Conservation (phyloP, 2,888 invertebrate species). For the Habroteleia sp. region DNA sequence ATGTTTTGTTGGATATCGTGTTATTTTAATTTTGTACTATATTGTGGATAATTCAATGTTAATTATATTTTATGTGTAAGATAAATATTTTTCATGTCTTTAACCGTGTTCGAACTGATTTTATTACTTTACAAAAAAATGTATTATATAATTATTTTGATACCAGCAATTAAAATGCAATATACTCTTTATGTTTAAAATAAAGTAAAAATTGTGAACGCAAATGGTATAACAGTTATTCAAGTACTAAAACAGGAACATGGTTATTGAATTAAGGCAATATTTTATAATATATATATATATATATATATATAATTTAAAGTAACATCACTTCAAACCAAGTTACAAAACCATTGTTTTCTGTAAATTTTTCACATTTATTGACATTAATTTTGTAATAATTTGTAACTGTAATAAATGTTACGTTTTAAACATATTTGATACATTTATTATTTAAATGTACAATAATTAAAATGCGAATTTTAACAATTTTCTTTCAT, state of each 20-base stretch:
- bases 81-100: constrained; percentile 16
- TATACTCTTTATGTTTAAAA: too few species aligned
- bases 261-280: constrained; percentile 11
- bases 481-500: not conserved
- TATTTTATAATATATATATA: too few species aligned
- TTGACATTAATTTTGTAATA: constrained; percentile 31
- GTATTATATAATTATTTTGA: too few species aligned
- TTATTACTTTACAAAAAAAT: too few species aligned
- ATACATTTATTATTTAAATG: constrained; percentile 9
- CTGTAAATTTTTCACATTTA: constrained; percentile 10
- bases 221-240: too few species aligned
- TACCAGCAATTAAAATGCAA: too few species aligned
- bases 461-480: too few species aligned
- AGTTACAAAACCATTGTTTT: constrained; percentile 1
- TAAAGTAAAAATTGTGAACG: too few species aligned
- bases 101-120: constrained; percentile 16
- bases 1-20: constrained; percentile 19
- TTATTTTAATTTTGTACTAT: constrained; percentile 33
- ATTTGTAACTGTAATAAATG: constrained; percentile 42
- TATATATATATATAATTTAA: too few species aligned
- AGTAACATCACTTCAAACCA: not conserved
- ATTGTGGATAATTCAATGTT: constrained; percentile 33
- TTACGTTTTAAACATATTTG: constrained; percentile 39
- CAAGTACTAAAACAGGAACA: constrained; percentile 5
- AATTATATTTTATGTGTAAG: constrained; percentile 15